phyloP scores from a whole-genome alignment of 2,888 invertebrate species.

The Cerceris ruficornis region DNA sequence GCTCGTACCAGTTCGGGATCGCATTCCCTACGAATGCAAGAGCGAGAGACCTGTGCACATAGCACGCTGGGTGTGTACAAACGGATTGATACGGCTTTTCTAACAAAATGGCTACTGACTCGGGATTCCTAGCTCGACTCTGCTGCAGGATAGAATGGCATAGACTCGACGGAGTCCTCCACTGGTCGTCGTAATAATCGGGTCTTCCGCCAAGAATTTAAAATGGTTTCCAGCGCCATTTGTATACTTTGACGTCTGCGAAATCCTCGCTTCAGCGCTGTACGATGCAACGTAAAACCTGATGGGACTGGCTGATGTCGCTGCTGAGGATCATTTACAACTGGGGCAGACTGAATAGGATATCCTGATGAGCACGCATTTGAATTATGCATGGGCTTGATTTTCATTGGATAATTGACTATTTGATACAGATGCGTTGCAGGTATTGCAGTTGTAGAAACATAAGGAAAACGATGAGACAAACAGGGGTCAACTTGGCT shows the following conservation, averaged over 20 bases:
- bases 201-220: slow-evolving; percentile 50
- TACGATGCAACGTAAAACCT: not conserved
- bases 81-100: slow-evolving; percentile 57
- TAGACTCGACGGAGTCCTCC: slow-evolving; percentile 28
- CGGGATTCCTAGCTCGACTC: slow-evolving; percentile 43
- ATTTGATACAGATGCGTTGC: too few relatives aligned
- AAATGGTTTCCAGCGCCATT: slow-evolving; percentile 11
- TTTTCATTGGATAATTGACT: too few relatives aligned
- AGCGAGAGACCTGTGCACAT: slow-evolving; percentile 12
- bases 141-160: slow-evolving; percentile 28
- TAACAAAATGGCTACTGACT: slow-evolving; percentile 51
- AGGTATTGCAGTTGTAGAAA: too few relatives aligned
- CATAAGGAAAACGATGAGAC: too few relatives aligned
- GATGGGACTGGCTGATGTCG: not conserved
- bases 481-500: too few relatives aligned
- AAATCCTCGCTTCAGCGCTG: not conserved
- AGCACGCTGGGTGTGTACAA: slow-evolving; percentile 47
- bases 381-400: too few relatives aligned
- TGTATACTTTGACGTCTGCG: slow-evolving; percentile 12
- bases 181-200: slow-evolving; percentile 44
- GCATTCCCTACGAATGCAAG: slow-evolving; percentile 14
- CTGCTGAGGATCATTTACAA: not conserved
- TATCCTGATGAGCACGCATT: too few relatives aligned
- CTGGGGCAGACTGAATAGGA: not conserved
- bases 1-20: slow-evolving; percentile 29